A percentile compares a stretch with the other conserved stretches of the same genome.
Evolutionary conservation across 2,113 vertebrate genomes (phyloP).

Genomic region (Terrapene triunguis): DNA sequence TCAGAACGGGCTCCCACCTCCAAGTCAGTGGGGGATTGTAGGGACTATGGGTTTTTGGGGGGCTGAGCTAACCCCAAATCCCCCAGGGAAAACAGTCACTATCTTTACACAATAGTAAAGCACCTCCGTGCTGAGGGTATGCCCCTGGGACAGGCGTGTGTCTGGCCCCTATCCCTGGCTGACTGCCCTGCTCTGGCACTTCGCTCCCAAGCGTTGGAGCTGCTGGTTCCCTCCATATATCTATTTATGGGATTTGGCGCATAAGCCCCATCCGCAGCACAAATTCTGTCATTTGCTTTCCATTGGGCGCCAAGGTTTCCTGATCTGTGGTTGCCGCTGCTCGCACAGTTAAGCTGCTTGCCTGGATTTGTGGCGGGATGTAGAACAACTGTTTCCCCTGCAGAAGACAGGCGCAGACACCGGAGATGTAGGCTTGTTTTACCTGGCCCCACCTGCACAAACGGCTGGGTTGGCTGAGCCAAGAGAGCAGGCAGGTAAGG

Average conservation of each 20-base stretch:
- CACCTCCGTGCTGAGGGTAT: neutral
- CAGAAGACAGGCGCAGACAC: fast-evolving
- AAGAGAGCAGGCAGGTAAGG: neutral
- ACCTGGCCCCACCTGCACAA: neutral
- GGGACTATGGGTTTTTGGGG: neutral
- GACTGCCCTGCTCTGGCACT: neutral
- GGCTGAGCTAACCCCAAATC: slow-evolving; percentile 13
- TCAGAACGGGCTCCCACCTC: no score
- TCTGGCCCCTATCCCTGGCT: neutral
- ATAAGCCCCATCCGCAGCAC: fast-evolving
- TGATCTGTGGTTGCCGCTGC: fast-evolving
- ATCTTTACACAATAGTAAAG: neutral
- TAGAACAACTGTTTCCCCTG: neutral
- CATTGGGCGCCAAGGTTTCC: neutral
- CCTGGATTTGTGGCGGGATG: fast-evolving
- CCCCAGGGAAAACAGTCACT: slow-evolving; percentile 20
- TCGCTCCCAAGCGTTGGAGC: neutral
- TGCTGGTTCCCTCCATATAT: neutral
- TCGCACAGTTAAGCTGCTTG: neutral
- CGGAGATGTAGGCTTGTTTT: neutral
- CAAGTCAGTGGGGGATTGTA: neutral
- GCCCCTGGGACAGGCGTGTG: slow-evolving; percentile 9
- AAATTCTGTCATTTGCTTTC: neutral
- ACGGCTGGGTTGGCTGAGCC: neutral
- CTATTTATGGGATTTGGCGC: neutral